Conservation (phyloP, 2,797 vertebrate species). For the Helostoma temminkii region DNA sequence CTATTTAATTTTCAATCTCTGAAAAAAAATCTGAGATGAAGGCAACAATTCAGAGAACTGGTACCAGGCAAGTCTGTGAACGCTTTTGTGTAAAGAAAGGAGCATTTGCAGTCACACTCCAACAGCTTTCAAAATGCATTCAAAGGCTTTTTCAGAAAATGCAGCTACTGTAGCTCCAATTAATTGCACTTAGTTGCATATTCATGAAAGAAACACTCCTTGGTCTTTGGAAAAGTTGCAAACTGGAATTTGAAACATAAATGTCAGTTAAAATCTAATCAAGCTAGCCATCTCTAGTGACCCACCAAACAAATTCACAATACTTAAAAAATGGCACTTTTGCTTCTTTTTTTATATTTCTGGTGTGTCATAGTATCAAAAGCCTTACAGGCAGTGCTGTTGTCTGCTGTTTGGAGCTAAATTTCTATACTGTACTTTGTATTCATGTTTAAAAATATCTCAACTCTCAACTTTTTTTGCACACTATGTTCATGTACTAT, state of each 20-base stretch:
- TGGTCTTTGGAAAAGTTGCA: neutral
- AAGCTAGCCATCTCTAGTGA: neutral
- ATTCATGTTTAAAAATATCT: neutral
- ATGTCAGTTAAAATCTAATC: neutral
- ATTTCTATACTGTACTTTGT: no score
- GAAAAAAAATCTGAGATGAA: neutral
- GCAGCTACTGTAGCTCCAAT: slow-evolving; percentile 1
- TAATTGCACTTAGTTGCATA: slow-evolving; percentile 3
- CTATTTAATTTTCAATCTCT: slow-evolving; percentile 4
- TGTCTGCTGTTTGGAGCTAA: no score
- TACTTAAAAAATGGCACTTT: neutral
- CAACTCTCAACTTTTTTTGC: neutral
- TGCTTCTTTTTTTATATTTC: neutral
- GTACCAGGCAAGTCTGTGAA: neutral
- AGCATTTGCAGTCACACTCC: neutral
- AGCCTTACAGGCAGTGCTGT: neutral
- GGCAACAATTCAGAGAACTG: neutral
- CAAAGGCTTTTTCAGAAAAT: neutral
- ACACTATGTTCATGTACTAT: no score
- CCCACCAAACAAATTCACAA: neutral
- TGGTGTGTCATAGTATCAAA: neutral
- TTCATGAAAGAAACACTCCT: slow-evolving; percentile 2
- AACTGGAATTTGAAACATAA: neutral
- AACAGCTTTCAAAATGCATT: slow-evolving; percentile 9
- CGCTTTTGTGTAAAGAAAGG: neutral